phyloP scores from a whole-genome alignment of 2,797 vertebrate genomes.

The Hyperoplus immaculatus region DNA sequence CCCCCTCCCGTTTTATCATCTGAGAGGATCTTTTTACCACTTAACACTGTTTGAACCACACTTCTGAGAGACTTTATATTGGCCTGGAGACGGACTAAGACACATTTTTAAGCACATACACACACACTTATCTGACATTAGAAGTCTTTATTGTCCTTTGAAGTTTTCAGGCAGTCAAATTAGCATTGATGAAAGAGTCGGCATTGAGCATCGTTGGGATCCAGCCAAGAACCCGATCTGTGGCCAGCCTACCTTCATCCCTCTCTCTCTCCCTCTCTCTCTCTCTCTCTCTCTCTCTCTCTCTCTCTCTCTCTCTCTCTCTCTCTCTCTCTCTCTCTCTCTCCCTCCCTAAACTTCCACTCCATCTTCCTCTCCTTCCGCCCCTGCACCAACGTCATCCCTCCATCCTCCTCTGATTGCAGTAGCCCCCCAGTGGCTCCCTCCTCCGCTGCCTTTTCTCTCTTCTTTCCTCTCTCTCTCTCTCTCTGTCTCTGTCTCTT shows the following conservation, averaged over 20 bases:
- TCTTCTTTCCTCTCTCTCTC: slow-evolving; percentile 65
- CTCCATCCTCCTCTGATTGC: slow-evolving; percentile 54
- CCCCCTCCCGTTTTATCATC: slow-evolving; percentile 23
- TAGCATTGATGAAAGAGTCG: slow-evolving; percentile 85
- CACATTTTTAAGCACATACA: slow-evolving; percentile 59
- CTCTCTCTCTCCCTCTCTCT: slow-evolving; percentile 28
- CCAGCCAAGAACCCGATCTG: slow-evolving; percentile 65
- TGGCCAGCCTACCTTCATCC: slow-evolving; percentile 63
- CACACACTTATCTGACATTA: slow-evolving; percentile 79
- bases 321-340: slow-evolving; percentile 36
- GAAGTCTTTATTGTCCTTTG: slow-evolving; percentile 85
- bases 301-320: slow-evolving; percentile 33
- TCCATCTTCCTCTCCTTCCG: slow-evolving; percentile 34
- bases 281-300: slow-evolving; percentile 34
- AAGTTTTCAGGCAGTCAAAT: slow-evolving; percentile 84
- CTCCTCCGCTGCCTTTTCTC: slow-evolving; percentile 61
- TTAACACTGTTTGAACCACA: slow-evolving; percentile 44
- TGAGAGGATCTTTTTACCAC: slow-evolving; percentile 42
- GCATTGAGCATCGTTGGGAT: slow-evolving; percentile 69
- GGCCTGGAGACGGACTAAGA: slow-evolving; percentile 19
- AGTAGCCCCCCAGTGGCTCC: slow-evolving; percentile 71
- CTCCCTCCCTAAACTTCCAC: slow-evolving; percentile 33
- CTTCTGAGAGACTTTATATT: slow-evolving; percentile 54
- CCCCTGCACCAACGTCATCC: slow-evolving; percentile 37
- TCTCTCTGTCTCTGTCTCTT: slow-evolving; percentile 59